A percentile compares a stretch with the other conserved stretches of the same genome.
Conservation (phyloP, 2,797 vertebrate species). For the Coilia nasus region DNA sequence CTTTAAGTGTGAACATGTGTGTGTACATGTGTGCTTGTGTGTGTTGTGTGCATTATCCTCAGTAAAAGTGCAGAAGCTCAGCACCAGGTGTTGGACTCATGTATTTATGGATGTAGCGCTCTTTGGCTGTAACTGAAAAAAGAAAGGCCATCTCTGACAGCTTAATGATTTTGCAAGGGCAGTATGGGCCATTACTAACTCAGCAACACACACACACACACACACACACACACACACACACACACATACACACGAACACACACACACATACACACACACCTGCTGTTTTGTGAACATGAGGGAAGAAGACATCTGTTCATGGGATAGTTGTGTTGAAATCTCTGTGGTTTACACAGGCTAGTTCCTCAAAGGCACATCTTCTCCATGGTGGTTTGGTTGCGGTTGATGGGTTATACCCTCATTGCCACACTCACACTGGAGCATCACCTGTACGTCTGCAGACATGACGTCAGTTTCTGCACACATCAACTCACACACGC, state of each 20-base stretch:
- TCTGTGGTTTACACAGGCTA: background rate
- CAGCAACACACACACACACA: slow-evolving; percentile 44
- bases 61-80: slow-evolving; percentile 16
- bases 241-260: background rate
- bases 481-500: too few species aligned
- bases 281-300: background rate
- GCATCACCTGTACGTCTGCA: background rate
- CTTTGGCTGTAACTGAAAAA: slow-evolving; percentile 45
- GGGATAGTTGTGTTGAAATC: background rate
- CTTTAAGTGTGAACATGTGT: background rate
- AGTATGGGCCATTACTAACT: slow-evolving; percentile 47
- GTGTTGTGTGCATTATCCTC: background rate
- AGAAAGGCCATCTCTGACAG: slow-evolving; percentile 67
- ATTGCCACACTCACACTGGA: background rate
- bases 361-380: background rate
- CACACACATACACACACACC: background rate
- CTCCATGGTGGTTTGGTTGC: background rate
- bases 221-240: background rate
- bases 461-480: background rate
- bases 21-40: background rate
- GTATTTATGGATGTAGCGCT: slow-evolving; percentile 54
- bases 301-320: background rate
- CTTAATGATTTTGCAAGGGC: slow-evolving; percentile 73
- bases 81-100: slow-evolving; percentile 48
- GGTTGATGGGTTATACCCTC: background rate